Percentiles rank a stretch among this genome's conserved stretches.
phyloP scores from a whole-genome alignment of 1,140 invertebrate genomes.

The Aphelinus certus region DNA sequence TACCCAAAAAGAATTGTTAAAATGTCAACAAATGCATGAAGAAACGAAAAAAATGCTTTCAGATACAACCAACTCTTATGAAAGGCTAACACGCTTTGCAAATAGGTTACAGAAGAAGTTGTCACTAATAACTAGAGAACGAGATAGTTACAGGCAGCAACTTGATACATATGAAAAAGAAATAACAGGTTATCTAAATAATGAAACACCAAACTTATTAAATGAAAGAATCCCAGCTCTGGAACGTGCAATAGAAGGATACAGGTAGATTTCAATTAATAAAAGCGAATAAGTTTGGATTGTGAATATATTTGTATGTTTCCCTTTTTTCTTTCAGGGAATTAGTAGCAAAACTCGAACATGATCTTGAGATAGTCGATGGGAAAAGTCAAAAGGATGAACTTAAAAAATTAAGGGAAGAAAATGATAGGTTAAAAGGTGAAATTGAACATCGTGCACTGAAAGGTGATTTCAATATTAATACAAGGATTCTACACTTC shows the following conservation, averaged over 20 bases:
- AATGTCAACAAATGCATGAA: conserved; percentile 53
- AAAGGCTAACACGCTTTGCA: conserved; percentile 62
- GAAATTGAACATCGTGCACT: conserved; percentile 73
- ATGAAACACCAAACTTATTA: conserved; percentile 45
- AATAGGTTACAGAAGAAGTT: conserved; percentile 68
- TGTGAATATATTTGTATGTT: conserved; percentile 19
- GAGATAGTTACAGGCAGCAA: conserved; percentile 80
- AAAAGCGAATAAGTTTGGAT: not conserved
- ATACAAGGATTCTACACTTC: conserved; percentile 71
- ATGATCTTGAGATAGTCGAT: conserved; percentile 66
- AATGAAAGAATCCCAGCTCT: conserved; percentile 55
- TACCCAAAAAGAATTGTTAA: conserved; percentile 51
- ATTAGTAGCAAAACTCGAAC: conserved; percentile 74
- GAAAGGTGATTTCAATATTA: conserved; percentile 68
- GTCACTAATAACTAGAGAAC: conserved; percentile 76
- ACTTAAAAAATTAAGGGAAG: conserved; percentile 64
- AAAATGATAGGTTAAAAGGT: conserved; percentile 72
- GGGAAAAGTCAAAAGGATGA: conserved; percentile 48
- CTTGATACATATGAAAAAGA: conserved; percentile 86
- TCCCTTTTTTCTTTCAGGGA: conserved; percentile 64
- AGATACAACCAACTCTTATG: conserved; percentile 53
- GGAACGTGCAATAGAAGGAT: conserved; percentile 57
- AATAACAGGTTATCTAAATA: conserved; percentile 63
- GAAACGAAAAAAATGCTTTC: conserved; percentile 55
- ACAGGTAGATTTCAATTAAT: conserved; percentile 50